Evolutionary conservation across 2,888 invertebrate species (phyloP).

Genomic region (Nebria salina): DNA sequence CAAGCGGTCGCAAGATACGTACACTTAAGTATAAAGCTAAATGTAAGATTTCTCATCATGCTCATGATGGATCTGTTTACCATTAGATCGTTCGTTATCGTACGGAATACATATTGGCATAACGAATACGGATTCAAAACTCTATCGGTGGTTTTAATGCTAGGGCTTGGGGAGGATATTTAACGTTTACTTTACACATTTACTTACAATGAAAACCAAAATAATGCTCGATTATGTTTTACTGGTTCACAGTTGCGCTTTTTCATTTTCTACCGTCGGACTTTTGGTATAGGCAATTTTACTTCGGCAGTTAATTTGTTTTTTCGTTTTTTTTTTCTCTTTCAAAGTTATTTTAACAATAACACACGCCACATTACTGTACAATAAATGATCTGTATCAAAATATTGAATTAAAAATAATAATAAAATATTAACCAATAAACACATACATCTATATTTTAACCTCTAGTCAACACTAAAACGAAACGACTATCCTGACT

Average conservation of each 20-base stretch:
- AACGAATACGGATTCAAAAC: background rate
- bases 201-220: background rate
- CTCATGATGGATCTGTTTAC: background rate
- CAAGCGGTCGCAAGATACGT: slow-evolving; percentile 28
- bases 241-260: slow-evolving; percentile 1
- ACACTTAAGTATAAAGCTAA: slow-evolving; percentile 24
- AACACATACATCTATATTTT: slow-evolving; percentile 28
- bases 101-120: background rate
- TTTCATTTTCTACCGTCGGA: background rate
- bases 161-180: background rate
- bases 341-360: slow-evolving; percentile 6
- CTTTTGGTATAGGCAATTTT: slow-evolving; percentile 1
- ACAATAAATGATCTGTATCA: slow-evolving; percentile 49
- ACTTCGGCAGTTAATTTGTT: background rate
- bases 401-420: slow-evolving; percentile 50
- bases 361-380: slow-evolving; percentile 35
- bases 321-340: background rate
- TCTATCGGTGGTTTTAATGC: background rate
- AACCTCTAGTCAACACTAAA: slow-evolving; percentile 60
- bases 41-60: background rate
- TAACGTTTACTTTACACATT: background rate
- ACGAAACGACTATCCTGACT: slow-evolving; percentile 62
- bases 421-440: slow-evolving; percentile 50
- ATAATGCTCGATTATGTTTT: background rate
- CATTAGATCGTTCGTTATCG: background rate